Evolutionary conservation across 2,888 invertebrate genomes (phyloP).

Genomic region (Epicampocera succincta): DNA sequence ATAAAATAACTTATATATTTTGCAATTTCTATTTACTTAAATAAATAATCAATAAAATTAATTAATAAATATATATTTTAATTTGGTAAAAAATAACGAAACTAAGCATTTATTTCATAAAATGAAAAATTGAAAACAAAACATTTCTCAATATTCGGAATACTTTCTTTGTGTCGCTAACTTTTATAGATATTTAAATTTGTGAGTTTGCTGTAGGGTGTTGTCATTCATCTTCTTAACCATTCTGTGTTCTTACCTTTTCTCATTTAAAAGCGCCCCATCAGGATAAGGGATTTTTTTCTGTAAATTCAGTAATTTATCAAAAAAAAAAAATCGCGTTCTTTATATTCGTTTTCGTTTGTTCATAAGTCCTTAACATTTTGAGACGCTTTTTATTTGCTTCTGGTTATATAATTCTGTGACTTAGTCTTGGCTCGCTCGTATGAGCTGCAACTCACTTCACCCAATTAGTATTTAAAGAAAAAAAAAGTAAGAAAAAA

Average conservation of each 20-base stretch:
- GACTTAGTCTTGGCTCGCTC: neutral
- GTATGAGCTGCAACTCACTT: constrained; percentile 11
- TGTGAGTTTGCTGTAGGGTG: constrained; percentile 43
- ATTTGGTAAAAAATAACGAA: constrained; percentile 27
- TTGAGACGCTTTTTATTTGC: too few relatives aligned
- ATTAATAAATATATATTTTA: constrained; percentile 6
- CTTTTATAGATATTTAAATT: constrained; percentile 33
- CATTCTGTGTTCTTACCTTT: constrained; percentile 17
- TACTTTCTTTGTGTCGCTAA: constrained; percentile 45
- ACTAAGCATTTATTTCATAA: constrained; percentile 52
- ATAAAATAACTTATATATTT: constrained; percentile 37
- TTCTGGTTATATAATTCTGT: too few relatives aligned
- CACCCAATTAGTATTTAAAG: constrained; percentile 17
- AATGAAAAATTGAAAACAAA: constrained; percentile 47
- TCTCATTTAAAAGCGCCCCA: constrained; percentile 9
- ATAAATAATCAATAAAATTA: constrained; percentile 48
- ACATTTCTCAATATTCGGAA: constrained; percentile 53
- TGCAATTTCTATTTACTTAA: constrained; percentile 41
- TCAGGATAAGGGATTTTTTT: neutral
- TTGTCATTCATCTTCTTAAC: constrained; percentile 49
- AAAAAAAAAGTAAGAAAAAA: constrained; percentile 20
- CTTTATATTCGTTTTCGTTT: too few relatives aligned
- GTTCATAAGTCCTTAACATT: too few relatives aligned
- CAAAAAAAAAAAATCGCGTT: too few relatives aligned
- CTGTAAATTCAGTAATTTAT: too few relatives aligned